Base-by-base conservation (phyloP, 2,797 vertebrate genomes). In the Anisognathus igniventris region DNA sequence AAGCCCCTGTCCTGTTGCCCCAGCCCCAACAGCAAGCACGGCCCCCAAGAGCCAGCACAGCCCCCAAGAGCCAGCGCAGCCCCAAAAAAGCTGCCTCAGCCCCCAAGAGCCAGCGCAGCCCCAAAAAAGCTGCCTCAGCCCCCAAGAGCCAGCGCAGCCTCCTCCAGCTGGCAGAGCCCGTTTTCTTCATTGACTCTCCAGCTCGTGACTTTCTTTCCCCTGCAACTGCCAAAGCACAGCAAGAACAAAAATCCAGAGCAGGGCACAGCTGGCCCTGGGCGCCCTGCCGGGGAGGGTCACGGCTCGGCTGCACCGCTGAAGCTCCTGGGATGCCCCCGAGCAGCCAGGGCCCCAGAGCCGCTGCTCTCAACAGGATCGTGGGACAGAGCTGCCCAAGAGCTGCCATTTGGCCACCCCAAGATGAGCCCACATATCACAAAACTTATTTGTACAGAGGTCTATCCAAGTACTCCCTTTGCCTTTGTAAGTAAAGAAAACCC, bases 261-360 rank as follows among this genome's bases (percentile, higher is more conserved):
- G 27, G 60, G 77, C 62, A 21, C 74, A 3, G 48, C 10, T 0
- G 24, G 28, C 62, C 58, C 42, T 1, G 2, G 16, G 1, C 1
- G 1, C 47, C 51, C 72, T 9, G 44, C 44, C 56, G 12, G 31
- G 10, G 15, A 5, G 3, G 60, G 28, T 11, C 19, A 16, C 2
- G 2, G 61, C 73, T 74, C 57, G 0, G 4, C 64, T 48, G 58
- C 45, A 2, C 3, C 0, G 0, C 60, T 3, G 33, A 13, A 44
- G 12, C 24, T 33, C 58, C 50, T 0, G 3, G 33, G 51, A 24
- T 4, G 56, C 1, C 48, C 58, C 2, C 0, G 16, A 0, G 2
- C 4, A 13, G 7, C 3, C 4, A 3, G 23, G 9, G 10, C 16
- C 61, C 24, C 56, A 21, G 30, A 56, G 50, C 57, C 35, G 17